Evolutionary conservation across 2,888 invertebrate species (phyloP).

Genomic region (Ophion obscuratus): DNA sequence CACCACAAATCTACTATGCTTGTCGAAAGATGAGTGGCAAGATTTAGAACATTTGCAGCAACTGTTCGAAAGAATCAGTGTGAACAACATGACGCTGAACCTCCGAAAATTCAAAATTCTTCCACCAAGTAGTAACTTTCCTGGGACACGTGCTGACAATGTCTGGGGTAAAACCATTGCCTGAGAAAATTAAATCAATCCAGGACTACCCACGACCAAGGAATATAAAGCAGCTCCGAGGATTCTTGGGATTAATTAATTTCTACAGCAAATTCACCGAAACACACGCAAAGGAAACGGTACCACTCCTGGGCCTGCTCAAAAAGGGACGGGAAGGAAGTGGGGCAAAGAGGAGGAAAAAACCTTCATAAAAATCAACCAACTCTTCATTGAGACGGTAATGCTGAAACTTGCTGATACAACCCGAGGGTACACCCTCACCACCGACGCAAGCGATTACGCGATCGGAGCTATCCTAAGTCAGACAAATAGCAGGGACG

Average conservation of each 20-base stretch:
- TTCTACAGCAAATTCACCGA: neutral
- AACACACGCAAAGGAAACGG: neutral
- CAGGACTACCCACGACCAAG: neutral
- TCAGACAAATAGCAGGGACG: too few relatives aligned
- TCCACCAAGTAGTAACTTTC: conserved; percentile 66
- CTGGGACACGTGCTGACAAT: conserved; percentile 69
- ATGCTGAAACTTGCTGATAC: too few relatives aligned
- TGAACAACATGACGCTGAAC: conserved; percentile 66
- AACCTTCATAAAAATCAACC: too few relatives aligned
- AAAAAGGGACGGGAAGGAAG: too few relatives aligned
- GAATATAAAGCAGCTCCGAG: neutral
- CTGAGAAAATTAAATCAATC: conserved; percentile 58
- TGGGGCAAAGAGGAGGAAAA: too few relatives aligned
- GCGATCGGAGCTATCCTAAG: neutral
- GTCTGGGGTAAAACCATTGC: conserved; percentile 67
- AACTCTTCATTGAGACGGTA: too few relatives aligned
- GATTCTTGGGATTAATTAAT: neutral
- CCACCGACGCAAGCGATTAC: conserved; percentile 12
- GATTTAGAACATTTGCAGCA: conserved; percentile 57
- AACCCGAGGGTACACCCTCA: neutral
- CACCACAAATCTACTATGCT: neutral
- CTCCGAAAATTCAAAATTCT: conserved; percentile 70
- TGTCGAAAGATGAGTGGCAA: neutral
- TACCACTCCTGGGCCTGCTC: too few relatives aligned
- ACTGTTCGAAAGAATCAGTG: conserved; percentile 54